Evolutionary conservation across 2,113 vertebrate genomes (phyloP), one percentile per base, ranked within the genome.

Genomic region (Scalopus aquaticus): DNA sequence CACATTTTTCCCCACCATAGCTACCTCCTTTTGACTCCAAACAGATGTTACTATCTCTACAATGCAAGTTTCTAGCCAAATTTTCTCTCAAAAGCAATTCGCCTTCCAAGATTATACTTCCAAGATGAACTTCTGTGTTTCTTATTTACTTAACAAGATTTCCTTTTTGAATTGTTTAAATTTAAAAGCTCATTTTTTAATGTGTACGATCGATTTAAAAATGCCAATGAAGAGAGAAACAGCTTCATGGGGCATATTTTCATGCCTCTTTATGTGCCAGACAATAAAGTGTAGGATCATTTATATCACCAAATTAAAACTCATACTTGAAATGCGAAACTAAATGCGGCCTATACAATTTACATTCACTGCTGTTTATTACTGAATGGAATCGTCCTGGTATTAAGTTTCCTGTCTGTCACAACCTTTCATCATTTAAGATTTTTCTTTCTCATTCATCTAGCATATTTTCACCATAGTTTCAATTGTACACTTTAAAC

Each of bases 201-300:
- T 77, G 49, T 39, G 4, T 46, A 54, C 62, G 19, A 51, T 64
- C 67, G 35, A 54, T 92, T 93, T 96, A 78, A 37, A 94, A 94
- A 81, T 85, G 49, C 22, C 35, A n/a, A 0, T 62, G n/a, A 88
- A 54, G 44, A 77, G 30, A 54, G 22, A n/a, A n/a, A 70, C 64
- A 6, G 22, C 62, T 95, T 93, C 44, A 20, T 91, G 35, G 65
- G 39, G 32, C 46, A 84, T 26, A 54, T 6, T 15, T 87, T 86
- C 46, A 67, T 87, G 51, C 11, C 39, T 60, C 78, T 85, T 77
- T 89, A 82, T 83, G n/a, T 79, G 64, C 26, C 44, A 90, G 74
- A 84, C 22, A 37, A 35, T 91, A 91, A 96, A 85, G 69, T 90
- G 24, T 78, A 93, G 46, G 44, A 67, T 82, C 35, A 88, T 95